Conservation (phyloP, 2,888 invertebrate species). For the Standfussiana lucernea region DNA sequence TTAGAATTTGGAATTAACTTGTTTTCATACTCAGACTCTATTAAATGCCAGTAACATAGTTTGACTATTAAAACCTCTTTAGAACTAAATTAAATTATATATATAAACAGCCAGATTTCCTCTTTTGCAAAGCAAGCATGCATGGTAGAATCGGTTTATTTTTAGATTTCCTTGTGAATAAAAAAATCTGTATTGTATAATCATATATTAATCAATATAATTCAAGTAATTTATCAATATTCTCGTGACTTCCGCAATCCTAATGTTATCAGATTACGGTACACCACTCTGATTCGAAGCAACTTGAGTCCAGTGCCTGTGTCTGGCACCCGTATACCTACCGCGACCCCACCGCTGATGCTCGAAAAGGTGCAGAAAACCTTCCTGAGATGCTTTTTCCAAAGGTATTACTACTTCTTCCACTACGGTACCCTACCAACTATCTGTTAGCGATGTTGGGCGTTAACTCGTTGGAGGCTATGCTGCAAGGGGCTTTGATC, state of each 20-base stretch:
- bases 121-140: no score
- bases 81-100: no score
- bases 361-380: not conserved
- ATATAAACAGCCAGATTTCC: no score
- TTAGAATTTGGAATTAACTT: no score
- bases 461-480: not conserved
- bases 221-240: no score
- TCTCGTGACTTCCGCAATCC: not conserved
- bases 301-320: not conserved
- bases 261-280: slow-evolving; percentile 1
- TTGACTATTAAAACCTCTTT: no score
- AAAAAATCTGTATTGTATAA: no score
- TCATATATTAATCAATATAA: no score
- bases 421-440: not conserved
- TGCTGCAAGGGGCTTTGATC: not conserved
- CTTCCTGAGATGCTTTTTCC: not conserved
- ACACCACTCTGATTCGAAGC: not conserved
- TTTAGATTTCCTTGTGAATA: no score
- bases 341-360: not conserved
- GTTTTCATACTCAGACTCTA: no score
- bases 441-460: not conserved
- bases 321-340: not conserved
- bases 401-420: not conserved
- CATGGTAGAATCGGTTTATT: no score
- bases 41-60: no score